Percentiles rank a stretch among this genome's conserved stretches.
phyloP scores from a whole-genome alignment of 35 echinoderm and acorn worm species.

The Eucidaris tribuloides region DNA sequence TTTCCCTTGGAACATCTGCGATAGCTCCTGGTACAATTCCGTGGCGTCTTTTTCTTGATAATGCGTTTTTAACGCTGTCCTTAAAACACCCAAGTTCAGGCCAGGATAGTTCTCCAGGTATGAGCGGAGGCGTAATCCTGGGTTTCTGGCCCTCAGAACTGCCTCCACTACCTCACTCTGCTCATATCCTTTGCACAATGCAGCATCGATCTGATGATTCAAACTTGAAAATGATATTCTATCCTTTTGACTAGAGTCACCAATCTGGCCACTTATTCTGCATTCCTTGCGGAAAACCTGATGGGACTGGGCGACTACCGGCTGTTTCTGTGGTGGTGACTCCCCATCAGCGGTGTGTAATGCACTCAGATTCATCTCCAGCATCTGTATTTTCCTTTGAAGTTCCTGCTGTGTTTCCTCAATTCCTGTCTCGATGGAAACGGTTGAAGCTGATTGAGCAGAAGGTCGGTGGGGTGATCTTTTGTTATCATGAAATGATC shows the following conservation, averaged over 20 bases:
- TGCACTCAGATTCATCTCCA: too few species aligned
- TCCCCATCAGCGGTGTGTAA: too few species aligned
- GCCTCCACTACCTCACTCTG: constrained; percentile 27
- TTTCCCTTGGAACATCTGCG: background rate
- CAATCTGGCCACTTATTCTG: constrained; percentile 29
- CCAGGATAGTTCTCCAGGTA: constrained; percentile 25
- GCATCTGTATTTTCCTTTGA: too few species aligned
- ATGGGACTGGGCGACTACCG: too few species aligned
- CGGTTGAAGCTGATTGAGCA: too few species aligned
- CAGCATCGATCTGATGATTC: constrained; percentile 46
- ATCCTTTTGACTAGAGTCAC: constrained; percentile 16
- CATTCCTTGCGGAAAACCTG: background rate
- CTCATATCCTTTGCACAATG: background rate
- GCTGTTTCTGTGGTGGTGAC: too few species aligned
- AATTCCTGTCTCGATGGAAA: too few species aligned
- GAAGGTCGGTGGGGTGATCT: too few species aligned
- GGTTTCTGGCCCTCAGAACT: constrained; percentile 11
- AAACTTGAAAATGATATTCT: constrained; percentile 22
- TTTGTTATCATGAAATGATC: too few species aligned
- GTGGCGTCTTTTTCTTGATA: constrained; percentile 45
- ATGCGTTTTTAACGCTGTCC: background rate
- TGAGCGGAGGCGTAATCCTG: background rate
- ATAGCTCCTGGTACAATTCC: constrained; percentile 55
- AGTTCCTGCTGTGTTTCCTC: too few species aligned
- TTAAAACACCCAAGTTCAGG: background rate